Conservation (phyloP, 2,888 invertebrate species). For the Apamea monoglypha region DNA sequence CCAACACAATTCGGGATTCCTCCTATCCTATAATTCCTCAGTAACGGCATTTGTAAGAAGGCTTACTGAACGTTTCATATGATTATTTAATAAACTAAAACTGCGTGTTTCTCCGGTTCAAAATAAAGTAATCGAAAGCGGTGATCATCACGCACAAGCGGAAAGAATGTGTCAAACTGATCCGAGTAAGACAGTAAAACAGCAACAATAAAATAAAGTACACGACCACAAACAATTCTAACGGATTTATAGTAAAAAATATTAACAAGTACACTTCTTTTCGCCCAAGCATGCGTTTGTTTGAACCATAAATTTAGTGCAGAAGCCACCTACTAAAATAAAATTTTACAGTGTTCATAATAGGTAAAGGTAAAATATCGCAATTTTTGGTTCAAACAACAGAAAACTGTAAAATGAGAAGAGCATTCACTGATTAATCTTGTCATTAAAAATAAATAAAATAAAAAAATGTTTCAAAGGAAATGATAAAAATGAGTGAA, state of each 20-base stretch:
- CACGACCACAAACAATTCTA: slow-evolving; percentile 85
- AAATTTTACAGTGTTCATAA: slow-evolving; percentile 27
- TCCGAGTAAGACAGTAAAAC: slow-evolving; percentile 83
- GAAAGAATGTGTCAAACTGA: slow-evolving; percentile 89
- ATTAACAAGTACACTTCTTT: slow-evolving; percentile 85
- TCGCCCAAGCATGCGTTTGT: slow-evolving; percentile 88
- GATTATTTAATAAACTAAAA: slow-evolving; percentile 30
- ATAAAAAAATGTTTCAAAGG: not conserved
- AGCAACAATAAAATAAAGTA: slow-evolving; percentile 83
- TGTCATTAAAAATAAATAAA: slow-evolving; percentile 4
- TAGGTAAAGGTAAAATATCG: slow-evolving; percentile 21
- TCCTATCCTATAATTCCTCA: slow-evolving; percentile 33
- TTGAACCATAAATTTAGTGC: slow-evolving; percentile 81
- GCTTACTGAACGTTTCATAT: slow-evolving; percentile 38
- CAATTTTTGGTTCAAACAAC: slow-evolving; percentile 82
- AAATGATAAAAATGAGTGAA: slow-evolving; percentile 66
- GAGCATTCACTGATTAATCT: slow-evolving; percentile 74
- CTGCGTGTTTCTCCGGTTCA: slow-evolving; percentile 61
- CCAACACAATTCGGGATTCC: slow-evolving; percentile 7
- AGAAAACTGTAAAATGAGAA: slow-evolving; percentile 70
- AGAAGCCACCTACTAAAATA: slow-evolving; percentile 50
- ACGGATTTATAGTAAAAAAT: slow-evolving; percentile 73
- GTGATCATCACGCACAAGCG: slow-evolving; percentile 90
- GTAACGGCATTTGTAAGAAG: slow-evolving; percentile 40
- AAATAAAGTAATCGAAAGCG: slow-evolving; percentile 84